Conservation (phyloP, 2,797 vertebrate species). For the Microtus obscurus region DNA sequence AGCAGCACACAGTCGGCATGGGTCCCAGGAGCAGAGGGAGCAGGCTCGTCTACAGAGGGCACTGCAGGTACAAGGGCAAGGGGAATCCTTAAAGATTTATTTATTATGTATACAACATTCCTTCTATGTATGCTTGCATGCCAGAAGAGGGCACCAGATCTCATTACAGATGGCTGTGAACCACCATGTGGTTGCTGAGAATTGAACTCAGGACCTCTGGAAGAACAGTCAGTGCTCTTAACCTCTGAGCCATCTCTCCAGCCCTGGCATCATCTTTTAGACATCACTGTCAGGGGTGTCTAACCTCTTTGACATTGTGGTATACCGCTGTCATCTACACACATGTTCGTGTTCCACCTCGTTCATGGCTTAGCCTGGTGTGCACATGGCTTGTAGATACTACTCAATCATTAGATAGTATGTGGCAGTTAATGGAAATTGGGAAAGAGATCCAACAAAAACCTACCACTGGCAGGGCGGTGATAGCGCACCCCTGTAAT, state of each 20-base stretch:
- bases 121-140: too few species aligned
- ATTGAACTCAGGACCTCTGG: too few species aligned
- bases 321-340: background rate
- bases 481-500: too few species aligned
- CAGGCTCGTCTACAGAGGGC: slow-evolving; percentile 77
- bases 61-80: slow-evolving; percentile 77
- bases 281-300: background rate
- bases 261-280: background rate
- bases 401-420: background rate
- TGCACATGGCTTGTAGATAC: background rate
- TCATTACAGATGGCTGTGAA: too few species aligned
- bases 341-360: background rate
- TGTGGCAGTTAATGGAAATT: background rate
- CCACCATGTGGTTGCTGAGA: too few species aligned
- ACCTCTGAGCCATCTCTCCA: too few species aligned
- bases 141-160: too few species aligned
- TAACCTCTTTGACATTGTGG: background rate
- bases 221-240: too few species aligned
- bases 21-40: slow-evolving; percentile 80
- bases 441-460: background rate
- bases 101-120: too few species aligned
- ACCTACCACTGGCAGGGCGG: too few species aligned
- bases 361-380: background rate
- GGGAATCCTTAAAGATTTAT: background rate
- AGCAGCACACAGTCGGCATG: slow-evolving; percentile 66